phyloP scores from a whole-genome alignment of 2,888 invertebrate species.

The Ypsolopha scabrella region DNA sequence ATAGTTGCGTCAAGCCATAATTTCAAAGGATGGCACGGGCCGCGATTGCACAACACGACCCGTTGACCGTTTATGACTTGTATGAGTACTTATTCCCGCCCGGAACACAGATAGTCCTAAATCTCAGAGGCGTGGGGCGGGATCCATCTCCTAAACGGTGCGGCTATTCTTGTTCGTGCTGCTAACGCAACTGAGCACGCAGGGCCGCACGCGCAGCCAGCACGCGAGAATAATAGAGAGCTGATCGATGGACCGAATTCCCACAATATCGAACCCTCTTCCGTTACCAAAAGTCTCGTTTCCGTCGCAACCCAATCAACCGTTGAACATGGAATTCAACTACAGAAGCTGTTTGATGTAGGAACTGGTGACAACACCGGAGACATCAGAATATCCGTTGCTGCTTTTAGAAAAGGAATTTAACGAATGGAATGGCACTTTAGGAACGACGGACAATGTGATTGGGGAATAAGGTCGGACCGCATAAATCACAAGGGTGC shows the following conservation, averaged over 20 bases:
- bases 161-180: conserved; percentile 62
- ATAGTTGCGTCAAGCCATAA: conserved; percentile 19
- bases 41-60: conserved; percentile 40
- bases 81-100: conserved; percentile 14
- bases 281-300: conserved; percentile 46
- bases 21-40: conserved; percentile 27
- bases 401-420: conserved; percentile 51
- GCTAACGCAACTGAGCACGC: conserved; percentile 58
- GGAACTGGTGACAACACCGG: conserved; percentile 54
- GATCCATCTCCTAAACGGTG: conserved; percentile 39
- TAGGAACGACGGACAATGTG: conserved; percentile 33
- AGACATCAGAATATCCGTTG: conserved; percentile 50
- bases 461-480: conserved; percentile 35
- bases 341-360: conserved; percentile 22
- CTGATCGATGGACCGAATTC: conserved; percentile 40
- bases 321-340: conserved; percentile 35
- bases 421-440: conserved; percentile 49
- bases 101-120: conserved; percentile 15
- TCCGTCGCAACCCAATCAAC: conserved; percentile 52
- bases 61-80: conserved; percentile 30
- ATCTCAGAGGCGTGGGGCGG: conserved; percentile 17
- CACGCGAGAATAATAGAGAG: conserved; percentile 38
- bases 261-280: conserved; percentile 41
- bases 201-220: conserved; percentile 44
- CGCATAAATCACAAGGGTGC: conserved; percentile 54